Percentiles rank a stretch among this genome's conserved stretches.
These are phyloP conservation scores for Coccyzus lansbergi DNA, from an alignment of 2,797 vertebrate species.

Conservation along the genomic window DNA sequence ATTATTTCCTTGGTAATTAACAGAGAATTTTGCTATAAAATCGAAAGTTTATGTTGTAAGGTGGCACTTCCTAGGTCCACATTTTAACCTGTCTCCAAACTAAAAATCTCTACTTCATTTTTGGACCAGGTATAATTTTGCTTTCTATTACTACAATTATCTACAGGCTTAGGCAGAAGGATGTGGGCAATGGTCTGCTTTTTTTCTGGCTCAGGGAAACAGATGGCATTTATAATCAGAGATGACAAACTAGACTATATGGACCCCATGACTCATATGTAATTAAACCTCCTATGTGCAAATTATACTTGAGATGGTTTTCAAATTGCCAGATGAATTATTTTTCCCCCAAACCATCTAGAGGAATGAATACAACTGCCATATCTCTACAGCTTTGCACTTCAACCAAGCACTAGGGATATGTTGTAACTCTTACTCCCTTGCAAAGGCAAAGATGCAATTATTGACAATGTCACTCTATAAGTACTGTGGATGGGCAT, in stretches of 20 bases:
- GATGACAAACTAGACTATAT: not conserved
- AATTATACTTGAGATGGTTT: not conserved
- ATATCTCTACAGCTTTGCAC: not conserved
- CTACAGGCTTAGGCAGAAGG: not conserved
- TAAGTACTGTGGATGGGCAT: constrained; percentile 13
- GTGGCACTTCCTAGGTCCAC: not conserved
- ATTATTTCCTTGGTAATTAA: not conserved
- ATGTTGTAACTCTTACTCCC: not conserved
- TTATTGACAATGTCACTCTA: constrained; percentile 24
- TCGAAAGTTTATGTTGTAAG: not conserved
- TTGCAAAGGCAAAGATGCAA: not conserved
- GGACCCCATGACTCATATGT: not conserved
- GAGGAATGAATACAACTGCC: not conserved
- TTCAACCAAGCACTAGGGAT: not conserved
- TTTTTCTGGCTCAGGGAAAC: not conserved
- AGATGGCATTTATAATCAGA: not conserved
- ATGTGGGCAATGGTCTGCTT: not conserved
- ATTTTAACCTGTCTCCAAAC: not conserved
- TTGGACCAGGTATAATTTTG: not conserved
- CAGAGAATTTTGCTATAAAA: not conserved
- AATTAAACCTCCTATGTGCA: not conserved
- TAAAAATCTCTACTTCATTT: not conserved
- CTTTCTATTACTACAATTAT: not conserved
- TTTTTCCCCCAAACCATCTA: not conserved
- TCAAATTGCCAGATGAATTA: not conserved